phyloP scores from a whole-genome alignment of 2,888 invertebrate species.

The Papilio gigon region DNA sequence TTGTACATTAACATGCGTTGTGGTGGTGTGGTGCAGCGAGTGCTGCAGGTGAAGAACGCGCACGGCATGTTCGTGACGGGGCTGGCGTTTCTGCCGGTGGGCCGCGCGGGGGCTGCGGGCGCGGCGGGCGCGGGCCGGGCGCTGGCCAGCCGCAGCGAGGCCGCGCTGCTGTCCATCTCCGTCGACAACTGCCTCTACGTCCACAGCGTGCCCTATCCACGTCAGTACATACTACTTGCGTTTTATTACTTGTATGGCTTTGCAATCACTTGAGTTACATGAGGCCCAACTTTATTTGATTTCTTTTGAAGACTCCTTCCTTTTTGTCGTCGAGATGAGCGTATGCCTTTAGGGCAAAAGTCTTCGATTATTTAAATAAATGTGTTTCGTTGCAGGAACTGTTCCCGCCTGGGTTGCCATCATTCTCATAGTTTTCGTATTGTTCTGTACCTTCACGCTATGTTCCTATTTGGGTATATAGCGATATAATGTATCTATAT shows the following conservation, averaged over 20 bases:
- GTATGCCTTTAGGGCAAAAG: too few relatives aligned
- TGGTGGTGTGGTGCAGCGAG: constrained; percentile 80
- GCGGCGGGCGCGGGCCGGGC: constrained; percentile 84
- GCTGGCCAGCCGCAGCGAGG: constrained; percentile 84
- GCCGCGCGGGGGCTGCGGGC: constrained; percentile 80
- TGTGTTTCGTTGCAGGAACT: constrained; percentile 87
- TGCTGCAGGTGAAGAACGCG: constrained; percentile 90
- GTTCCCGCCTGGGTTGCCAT: constrained; percentile 92
- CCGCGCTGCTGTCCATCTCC: constrained; percentile 96
- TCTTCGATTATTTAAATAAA: too few relatives aligned
- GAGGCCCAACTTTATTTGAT: too few relatives aligned
- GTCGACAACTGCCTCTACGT: constrained; percentile 97
- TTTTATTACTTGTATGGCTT: too few relatives aligned
- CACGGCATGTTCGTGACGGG: constrained; percentile 99
- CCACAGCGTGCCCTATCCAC: constrained; percentile 91
- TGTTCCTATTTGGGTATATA: constrained; percentile 93
- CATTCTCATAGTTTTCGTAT: constrained; percentile 87
- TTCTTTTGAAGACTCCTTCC: too few relatives aligned
- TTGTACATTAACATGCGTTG: neutral
- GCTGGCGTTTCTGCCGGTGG: constrained; percentile 93
- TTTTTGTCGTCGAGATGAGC: too few relatives aligned
- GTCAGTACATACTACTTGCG: constrained; percentile 78
- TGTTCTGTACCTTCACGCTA: constrained; percentile 89
- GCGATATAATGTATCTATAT: constrained; percentile 45
- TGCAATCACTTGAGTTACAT: too few relatives aligned